phyloP scores from a whole-genome alignment of 1,140 invertebrate genomes.

The Danaus melanippus region DNA sequence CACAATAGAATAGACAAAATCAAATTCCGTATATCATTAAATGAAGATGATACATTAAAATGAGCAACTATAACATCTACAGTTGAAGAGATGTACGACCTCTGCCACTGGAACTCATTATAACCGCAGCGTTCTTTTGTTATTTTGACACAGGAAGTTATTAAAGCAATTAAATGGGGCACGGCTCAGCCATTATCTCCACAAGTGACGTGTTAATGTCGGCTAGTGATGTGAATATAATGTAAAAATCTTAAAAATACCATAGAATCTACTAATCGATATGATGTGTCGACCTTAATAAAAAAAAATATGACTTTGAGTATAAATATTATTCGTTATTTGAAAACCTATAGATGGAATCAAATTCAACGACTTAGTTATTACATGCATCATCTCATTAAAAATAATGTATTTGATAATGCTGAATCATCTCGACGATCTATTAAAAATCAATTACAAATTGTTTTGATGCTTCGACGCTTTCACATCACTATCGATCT shows the following conservation, averaged over 20 bases:
- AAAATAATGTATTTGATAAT: constrained; percentile 5
- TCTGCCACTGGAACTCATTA: constrained; percentile 22
- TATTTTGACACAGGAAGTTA: constrained; percentile 72
- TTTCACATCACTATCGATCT: constrained; percentile 51
- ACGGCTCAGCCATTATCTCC: constrained; percentile 68
- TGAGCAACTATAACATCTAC: not conserved
- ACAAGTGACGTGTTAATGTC: constrained; percentile 69
- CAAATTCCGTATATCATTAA: too few species aligned
- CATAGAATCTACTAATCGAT: too few species aligned
- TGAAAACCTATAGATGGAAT: too few species aligned
- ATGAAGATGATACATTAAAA: too few species aligned
- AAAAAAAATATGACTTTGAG: too few species aligned
- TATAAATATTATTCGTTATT: too few species aligned
- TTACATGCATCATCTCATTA: constrained; percentile 3
- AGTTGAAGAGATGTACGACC: constrained; percentile 13
- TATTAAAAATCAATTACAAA: constrained; percentile 22
- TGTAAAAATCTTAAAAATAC: not conserved
- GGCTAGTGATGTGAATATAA: constrained; percentile 44
- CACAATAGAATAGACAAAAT: too few species aligned
- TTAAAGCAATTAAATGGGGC: constrained; percentile 71
- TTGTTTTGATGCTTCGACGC: constrained; percentile 20
- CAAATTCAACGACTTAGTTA: too few species aligned
- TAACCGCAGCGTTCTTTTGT: constrained; percentile 55
- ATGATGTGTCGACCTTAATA: too few species aligned
- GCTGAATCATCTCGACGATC: constrained; percentile 19